Conservation (phyloP, 2,797 vertebrate genomes). For the Artibeus lituratus region DNA sequence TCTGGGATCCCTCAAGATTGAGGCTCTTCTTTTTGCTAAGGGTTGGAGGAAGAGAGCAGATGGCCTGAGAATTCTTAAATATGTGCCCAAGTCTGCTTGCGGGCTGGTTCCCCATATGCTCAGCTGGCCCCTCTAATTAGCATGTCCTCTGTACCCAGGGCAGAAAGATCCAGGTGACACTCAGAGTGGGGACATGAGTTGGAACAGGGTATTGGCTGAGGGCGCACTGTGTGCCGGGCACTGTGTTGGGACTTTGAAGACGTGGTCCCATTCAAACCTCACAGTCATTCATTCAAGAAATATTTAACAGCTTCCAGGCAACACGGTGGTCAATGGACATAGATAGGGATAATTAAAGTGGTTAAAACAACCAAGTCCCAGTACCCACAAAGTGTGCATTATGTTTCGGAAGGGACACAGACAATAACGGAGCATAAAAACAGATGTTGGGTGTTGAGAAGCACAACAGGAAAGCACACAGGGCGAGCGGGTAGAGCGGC, state of each 20-base stretch:
- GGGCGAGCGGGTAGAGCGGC: neutral
- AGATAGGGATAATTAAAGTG: neutral
- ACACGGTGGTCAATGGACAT: neutral
- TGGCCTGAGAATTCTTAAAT: neutral
- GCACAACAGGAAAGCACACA: neutral
- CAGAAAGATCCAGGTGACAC: neutral
- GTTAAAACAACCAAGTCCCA: neutral
- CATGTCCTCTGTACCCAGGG: neutral
- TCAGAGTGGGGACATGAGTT: too few species aligned
- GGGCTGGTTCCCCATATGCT: neutral
- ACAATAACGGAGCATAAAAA: neutral
- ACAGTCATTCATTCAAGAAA: neutral
- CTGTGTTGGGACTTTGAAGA: neutral
- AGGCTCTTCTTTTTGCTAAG: conserved; percentile 4
- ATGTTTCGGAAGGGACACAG: neutral
- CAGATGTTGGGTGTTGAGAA: neutral
- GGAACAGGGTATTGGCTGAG: neutral
- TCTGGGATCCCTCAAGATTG: neutral
- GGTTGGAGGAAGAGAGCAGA: neutral
- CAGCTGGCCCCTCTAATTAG: neutral
- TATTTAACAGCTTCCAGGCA: neutral
- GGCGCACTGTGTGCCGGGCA: neutral
- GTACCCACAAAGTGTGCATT: neutral
- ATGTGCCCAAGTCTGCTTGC: neutral
- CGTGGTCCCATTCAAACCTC: neutral